Evolutionary conservation across 2,113 vertebrate species (phyloP), one percentile per base, ranked within the genome.

Genomic region (Periophthalmus modestus): DNA sequence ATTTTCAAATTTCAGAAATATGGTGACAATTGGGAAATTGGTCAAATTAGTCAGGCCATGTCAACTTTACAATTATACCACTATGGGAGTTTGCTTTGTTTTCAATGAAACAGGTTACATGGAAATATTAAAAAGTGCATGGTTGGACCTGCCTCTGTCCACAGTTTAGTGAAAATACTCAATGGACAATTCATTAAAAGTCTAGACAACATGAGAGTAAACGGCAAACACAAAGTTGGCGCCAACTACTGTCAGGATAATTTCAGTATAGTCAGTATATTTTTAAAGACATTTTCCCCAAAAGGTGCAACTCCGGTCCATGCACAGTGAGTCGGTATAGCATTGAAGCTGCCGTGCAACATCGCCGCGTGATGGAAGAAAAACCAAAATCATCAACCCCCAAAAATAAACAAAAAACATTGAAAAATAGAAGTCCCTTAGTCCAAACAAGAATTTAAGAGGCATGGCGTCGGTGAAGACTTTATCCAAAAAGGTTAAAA

Each of bases 321-420:
- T 79, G 83, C 86, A 89, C 84, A 88, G 84, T 79, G 80, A 79
- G 61, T 70, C 71, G 36, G 72, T 80, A 78, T 46, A 82, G 76
- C 84, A 71, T 79, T 13, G 11, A 18, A 73, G 59, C 73, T 78
- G 75, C 75, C 18, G 77, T 84, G 83, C 82, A 84, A 84, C 76
- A 66, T 73, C 43, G 39, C 66, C 66, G 57, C 24, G 70, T 74
- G 67, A 77, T 58, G 73, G 57, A 77, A 81, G 78, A 10, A 11
- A 33, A 39, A 65, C 15, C 13, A 79, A 75, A 19, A 52, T 24
- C 15, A 34, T 34, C 59, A 62, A 62, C 43, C 48, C 57, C 34
- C 14, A 10, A 34, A 46, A 54, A 65, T 2, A 65, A 65, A n/a
- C 0, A 54, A 15, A 39, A 19, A 15, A 28, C 1, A 15, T 15